Evolutionary conservation across 1,140 invertebrate genomes (phyloP).

Genomic region (Maconellicoccus hirsutus): DNA sequence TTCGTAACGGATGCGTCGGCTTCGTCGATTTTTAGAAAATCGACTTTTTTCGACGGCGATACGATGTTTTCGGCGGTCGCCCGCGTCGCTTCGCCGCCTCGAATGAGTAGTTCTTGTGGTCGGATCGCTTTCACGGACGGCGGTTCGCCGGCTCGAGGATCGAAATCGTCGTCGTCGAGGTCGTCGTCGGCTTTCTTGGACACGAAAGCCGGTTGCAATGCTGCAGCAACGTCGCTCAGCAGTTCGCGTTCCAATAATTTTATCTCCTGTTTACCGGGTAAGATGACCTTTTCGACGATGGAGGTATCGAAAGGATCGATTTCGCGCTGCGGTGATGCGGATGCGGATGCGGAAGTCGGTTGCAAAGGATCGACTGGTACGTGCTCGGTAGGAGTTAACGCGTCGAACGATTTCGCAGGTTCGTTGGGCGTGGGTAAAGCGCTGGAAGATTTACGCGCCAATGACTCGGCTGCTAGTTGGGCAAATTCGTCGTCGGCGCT

Average conservation of each 20-base stretch:
- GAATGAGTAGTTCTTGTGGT: slow-evolving; percentile 15
- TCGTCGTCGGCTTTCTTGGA: neutral
- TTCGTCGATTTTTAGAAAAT: slow-evolving; percentile 25
- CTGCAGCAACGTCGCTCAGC: neutral
- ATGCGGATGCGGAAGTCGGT: neutral
- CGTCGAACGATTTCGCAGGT: neutral
- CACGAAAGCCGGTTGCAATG: no score
- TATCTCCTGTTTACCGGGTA: slow-evolving; percentile 35
- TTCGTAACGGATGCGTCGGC: slow-evolving; percentile 29
- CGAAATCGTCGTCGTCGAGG: slow-evolving; percentile 28
- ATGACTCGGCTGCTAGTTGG: slow-evolving; percentile 55
- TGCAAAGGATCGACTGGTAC: neutral
- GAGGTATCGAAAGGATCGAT: slow-evolving; percentile 78
- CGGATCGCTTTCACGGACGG: neutral
- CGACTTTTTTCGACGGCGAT: slow-evolving; percentile 16
- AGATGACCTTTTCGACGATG: slow-evolving; percentile 69
- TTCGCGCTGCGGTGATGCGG: slow-evolving; percentile 36
- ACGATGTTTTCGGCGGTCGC: slow-evolving; percentile 18
- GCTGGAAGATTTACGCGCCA: slow-evolving; percentile 37
- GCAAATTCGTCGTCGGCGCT: slow-evolving; percentile 57
- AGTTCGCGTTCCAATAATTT: neutral
- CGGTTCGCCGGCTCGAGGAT: slow-evolving; percentile 27
- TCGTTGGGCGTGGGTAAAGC: slow-evolving; percentile 35
- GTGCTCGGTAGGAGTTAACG: neutral
- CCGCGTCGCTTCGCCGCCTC: no score